These are phyloP conservation scores for Lucilia cuprina DNA, from an alignment of 1,140 invertebrate genomes.

Conservation along the genomic window DNA sequence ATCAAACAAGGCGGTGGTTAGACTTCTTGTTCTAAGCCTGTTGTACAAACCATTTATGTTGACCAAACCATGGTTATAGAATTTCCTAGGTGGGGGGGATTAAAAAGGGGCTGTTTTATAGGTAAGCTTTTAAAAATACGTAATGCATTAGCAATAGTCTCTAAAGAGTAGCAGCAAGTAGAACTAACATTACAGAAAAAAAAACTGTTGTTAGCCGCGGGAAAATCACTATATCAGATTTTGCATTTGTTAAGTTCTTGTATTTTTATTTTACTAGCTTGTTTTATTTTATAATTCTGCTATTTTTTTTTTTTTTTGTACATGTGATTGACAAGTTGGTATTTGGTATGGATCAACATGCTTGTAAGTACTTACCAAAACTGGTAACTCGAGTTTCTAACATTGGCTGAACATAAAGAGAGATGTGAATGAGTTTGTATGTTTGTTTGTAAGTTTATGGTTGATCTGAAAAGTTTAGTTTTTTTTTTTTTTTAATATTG, in stretches of 20 bases:
- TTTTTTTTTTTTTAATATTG: too few species aligned
- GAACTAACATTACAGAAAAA: background rate
- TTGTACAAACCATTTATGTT: background rate
- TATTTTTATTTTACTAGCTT: background rate
- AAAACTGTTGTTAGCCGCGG: slow-evolving; percentile 22
- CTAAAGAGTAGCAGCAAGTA: slow-evolving; percentile 6
- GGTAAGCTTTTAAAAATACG: background rate
- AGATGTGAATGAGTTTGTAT: background rate
- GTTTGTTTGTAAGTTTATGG: background rate
- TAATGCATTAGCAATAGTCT: background rate
- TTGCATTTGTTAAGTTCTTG: slow-evolving; percentile 19
- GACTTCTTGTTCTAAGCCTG: background rate
- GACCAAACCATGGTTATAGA: background rate
- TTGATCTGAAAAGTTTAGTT: background rate
- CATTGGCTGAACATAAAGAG: background rate
- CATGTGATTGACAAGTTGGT: slow-evolving; percentile 31
- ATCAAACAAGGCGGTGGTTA: background rate
- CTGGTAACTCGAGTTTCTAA: slow-evolving; percentile 32
- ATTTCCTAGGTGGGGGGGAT: background rate
- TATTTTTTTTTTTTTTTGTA: background rate
- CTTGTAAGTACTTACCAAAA: slow-evolving; percentile 34
- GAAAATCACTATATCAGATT: slow-evolving; percentile 29
- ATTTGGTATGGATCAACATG: slow-evolving; percentile 35
- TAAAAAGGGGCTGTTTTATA: background rate
- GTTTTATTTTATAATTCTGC: background rate